phyloP scores from a whole-genome alignment of 1,140 invertebrate species.

The Platorchestia sp. region DNA sequence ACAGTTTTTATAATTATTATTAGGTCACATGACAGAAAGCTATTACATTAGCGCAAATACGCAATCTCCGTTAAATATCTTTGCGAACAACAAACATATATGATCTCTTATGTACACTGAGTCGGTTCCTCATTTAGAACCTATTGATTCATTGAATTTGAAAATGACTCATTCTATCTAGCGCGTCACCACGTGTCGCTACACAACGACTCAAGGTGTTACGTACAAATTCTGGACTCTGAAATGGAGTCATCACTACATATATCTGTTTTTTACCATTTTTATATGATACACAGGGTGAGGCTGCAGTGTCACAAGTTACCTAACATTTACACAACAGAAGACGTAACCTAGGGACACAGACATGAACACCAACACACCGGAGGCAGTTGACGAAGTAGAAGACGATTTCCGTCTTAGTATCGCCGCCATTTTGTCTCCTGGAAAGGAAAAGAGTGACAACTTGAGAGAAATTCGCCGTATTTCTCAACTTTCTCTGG shows the following conservation, averaged over 20 bases:
- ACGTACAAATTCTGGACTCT: neutral
- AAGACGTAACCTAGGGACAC: neutral
- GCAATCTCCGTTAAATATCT: neutral
- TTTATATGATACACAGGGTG: neutral
- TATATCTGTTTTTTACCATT: neutral
- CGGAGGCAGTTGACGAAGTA: neutral
- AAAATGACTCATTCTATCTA: neutral
- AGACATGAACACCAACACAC: neutral
- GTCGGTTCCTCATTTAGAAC: neutral
- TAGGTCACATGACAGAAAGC: neutral
- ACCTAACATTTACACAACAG: conserved; percentile 3
- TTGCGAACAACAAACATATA: neutral
- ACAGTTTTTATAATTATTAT: neutral
- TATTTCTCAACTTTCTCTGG: neutral
- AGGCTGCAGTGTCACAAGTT: neutral
- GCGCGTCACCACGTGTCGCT: neutral
- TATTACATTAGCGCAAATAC: neutral
- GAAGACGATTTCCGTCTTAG: conserved; percentile 60
- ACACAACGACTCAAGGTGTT: neutral
- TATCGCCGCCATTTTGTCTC: conserved; percentile 67
- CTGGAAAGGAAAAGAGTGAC: conserved; percentile 49
- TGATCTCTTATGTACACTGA: neutral
- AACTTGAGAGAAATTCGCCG: neutral
- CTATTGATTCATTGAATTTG: neutral
- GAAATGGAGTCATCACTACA: neutral